Conservation (phyloP, 2,888 invertebrate species). For the Noctua fimbriata region DNA sequence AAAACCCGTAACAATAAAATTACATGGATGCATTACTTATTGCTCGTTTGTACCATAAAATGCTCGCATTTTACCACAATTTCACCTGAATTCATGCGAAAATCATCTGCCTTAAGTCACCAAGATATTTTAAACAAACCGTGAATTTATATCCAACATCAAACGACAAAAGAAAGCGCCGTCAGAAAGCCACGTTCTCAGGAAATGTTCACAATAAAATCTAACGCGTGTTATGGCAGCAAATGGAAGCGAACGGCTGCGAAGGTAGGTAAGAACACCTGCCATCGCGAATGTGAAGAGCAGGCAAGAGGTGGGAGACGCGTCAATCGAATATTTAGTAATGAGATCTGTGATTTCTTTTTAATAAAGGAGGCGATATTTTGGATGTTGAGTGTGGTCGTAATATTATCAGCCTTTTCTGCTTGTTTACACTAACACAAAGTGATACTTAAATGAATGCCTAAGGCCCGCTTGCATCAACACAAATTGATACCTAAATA, state of each 20-base stretch:
- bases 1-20: background rate
- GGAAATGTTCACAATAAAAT: slow-evolving; percentile 63
- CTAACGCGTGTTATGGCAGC: slow-evolving; percentile 45
- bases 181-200: slow-evolving; percentile 46
- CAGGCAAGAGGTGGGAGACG: background rate
- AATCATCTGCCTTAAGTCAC: background rate
- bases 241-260: slow-evolving; percentile 10
- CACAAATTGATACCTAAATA: background rate
- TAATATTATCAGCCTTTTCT: background rate
- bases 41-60: background rate
- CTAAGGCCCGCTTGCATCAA: background rate
- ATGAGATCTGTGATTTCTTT: slow-evolving; percentile 15
- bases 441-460: background rate
- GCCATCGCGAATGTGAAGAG: slow-evolving; percentile 32
- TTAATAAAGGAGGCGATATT: background rate
- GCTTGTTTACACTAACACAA: background rate
- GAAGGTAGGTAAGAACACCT: slow-evolving; percentile 48
- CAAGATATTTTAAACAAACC: slow-evolving; percentile 13
- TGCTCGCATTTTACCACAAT: background rate
- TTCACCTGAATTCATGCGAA: background rate
- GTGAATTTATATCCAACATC: slow-evolving; percentile 20
- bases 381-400: background rate
- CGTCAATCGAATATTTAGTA: slow-evolving; percentile 15
- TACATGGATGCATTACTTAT: background rate
- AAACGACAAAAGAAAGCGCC: slow-evolving; percentile 33